Evolutionary conservation across 92 coral and sea anemone genomes (phyloP).

Genomic region (Phenganax stokvisi): DNA sequence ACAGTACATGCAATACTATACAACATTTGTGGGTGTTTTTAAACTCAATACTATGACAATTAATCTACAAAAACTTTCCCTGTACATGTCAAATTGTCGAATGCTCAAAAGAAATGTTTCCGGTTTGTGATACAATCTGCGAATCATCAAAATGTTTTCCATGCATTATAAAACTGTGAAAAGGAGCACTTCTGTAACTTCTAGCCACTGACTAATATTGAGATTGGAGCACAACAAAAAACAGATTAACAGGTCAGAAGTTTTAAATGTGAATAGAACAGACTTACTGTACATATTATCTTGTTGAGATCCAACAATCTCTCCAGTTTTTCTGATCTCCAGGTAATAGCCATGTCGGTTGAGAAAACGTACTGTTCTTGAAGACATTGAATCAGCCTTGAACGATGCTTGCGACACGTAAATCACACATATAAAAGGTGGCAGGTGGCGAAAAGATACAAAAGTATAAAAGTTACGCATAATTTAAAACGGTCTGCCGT

Average conservation of each 20-base stretch:
- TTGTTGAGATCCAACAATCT: constrained; percentile 1
- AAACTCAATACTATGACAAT: too few relatives aligned
- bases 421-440: background rate
- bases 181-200: background rate
- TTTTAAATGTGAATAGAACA: background rate
- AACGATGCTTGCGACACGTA: background rate
- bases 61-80: background rate
- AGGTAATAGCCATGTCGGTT: constrained; percentile 37
- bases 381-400: constrained; percentile 17
- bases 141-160: background rate
- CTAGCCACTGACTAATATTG: background rate
- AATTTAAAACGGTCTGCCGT: constrained; percentile 5
- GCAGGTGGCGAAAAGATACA: constrained; percentile 33
- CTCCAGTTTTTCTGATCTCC: constrained; percentile 24
- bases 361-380: constrained; percentile 21
- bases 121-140: background rate
- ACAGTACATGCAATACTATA: too few relatives aligned
- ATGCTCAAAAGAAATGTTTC: background rate
- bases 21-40: too few relatives aligned
- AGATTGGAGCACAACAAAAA: background rate
- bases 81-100: background rate
- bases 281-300: constrained; percentile 29
- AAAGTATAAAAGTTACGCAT: constrained; percentile 27
- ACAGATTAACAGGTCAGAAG: background rate
- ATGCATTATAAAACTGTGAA: background rate